These are phyloP conservation scores for Pheosia tremula DNA, from an alignment of 2,888 invertebrate species.

Conservation along the genomic window DNA sequence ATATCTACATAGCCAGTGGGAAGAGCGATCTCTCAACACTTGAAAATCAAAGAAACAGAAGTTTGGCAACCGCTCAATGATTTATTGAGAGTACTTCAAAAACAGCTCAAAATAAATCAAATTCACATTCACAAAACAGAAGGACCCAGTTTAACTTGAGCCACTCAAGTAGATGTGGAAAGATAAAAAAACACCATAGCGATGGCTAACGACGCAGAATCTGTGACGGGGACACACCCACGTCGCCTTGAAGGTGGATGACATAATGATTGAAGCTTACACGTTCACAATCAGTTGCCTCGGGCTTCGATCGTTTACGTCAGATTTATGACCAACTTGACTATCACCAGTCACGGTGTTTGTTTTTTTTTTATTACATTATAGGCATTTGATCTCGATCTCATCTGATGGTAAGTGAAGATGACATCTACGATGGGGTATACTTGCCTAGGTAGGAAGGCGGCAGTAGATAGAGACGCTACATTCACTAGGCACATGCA, in stretches of 20 bases:
- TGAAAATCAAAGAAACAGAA: slow-evolving; percentile 1
- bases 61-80: slow-evolving; percentile 3
- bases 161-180: neutral
- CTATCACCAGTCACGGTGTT: too few relatives aligned
- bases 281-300: slow-evolving; percentile 16
- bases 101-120: neutral
- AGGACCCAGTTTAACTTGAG: neutral
- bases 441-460: too few relatives aligned
- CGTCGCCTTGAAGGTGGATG: slow-evolving; percentile 31
- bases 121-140: neutral
- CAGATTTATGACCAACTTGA: slow-evolving; percentile 8
- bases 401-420: too few relatives aligned
- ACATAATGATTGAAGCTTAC: slow-evolving; percentile 22
- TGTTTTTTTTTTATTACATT: too few relatives aligned
- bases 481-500: too few relatives aligned
- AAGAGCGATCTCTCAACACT: neutral
- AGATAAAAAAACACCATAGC: slow-evolving; percentile 1
- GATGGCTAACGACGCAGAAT: slow-evolving; percentile 15
- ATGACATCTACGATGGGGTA: too few relatives aligned
- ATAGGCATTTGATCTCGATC: too few relatives aligned
- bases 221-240: slow-evolving; percentile 36
- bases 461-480: too few relatives aligned
- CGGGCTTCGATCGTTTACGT: slow-evolving; percentile 15
- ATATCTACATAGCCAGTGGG: neutral
- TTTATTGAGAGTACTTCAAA: neutral